Evolutionary conservation across 2,888 invertebrate species (phyloP), one percentile per base, ranked within the genome.

Genomic region (Scaptomyza cyrtandrae): DNA sequence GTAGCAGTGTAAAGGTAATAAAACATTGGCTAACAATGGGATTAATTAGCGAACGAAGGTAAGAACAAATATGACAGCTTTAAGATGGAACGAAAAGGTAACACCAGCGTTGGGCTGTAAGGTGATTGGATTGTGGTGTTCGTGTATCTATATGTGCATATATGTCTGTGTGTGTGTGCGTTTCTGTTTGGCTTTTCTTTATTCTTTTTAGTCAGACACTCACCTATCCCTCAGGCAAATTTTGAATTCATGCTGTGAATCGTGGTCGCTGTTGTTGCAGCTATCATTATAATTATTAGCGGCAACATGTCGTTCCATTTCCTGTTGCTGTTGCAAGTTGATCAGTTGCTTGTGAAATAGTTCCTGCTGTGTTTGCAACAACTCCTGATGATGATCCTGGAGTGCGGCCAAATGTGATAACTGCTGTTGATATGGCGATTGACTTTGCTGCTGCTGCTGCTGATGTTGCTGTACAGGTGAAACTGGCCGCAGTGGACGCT

Each of bases 141-240:
- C 19, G 4, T 6, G 7, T 31, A 31, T 29, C 14, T 14, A 6
- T 24, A 5, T 39, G 3, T 27, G 11, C 29, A 10, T 49, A 33
- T 5, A 9, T 58, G 31, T 1, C 5, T 16, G 33, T 19, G 29
- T 24, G 61, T 66, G 75, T 50, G 59, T 53, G 50, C 55, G 54
- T 19, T 19, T 19, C 19, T 52, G 52, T 39, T 37, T 55, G 27
- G 35, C 31, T 48, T 53, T 39, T 53, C 5, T 24, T 24, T 1
- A 2, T 24, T 24, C 3, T 24, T 24, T 24, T 1, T 49, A 24
- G 54, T 57, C 60, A 70, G 70, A 91, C 88, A 92, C 92, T 92
- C 89, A 92, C 92, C 91, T 91, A 89, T 92, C 92, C 88, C 90
- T 90, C 80, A 90, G 86, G 85, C 90, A 90, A 88, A 88, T 89